Conservation (phyloP, 1,140 invertebrate genomes). For the Babylonia areolata region DNA sequence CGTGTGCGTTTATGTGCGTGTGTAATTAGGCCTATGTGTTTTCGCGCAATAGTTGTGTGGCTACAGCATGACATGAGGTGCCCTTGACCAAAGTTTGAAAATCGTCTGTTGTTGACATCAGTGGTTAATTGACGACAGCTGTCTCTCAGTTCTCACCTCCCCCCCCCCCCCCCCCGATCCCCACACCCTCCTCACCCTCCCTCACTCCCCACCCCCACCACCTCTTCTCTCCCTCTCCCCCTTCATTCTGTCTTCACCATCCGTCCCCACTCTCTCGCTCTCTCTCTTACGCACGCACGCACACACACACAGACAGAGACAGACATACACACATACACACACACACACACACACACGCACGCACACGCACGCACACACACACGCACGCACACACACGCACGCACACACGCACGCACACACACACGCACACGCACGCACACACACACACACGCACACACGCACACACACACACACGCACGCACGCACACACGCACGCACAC, state of each 20-base stretch:
- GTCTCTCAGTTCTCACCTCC: neutral
- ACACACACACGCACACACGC: constrained; percentile 5
- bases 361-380: neutral
- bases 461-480: constrained; percentile 16
- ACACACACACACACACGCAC: neutral
- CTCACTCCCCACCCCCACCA: neutral
- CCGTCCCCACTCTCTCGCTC: no score
- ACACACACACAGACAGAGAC: no score
- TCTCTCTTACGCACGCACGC: neutral
- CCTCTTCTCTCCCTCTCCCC: neutral
- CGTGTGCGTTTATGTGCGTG: no score
- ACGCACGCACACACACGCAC: neutral
- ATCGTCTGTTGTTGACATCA: no score
- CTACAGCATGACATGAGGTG: no score
- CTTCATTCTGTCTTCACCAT: neutral
- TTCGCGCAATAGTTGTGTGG: no score
- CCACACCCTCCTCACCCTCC: neutral
- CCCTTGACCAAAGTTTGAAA: no score
- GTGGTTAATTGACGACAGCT: no score
- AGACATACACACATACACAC: neutral
- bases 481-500: neutral
- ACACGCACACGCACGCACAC: neutral
- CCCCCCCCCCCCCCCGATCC: neutral
- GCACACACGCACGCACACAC: neutral
- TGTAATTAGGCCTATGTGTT: no score